Conservation (phyloP, 2,797 vertebrate species). For the Muscicapa comitata region DNA sequence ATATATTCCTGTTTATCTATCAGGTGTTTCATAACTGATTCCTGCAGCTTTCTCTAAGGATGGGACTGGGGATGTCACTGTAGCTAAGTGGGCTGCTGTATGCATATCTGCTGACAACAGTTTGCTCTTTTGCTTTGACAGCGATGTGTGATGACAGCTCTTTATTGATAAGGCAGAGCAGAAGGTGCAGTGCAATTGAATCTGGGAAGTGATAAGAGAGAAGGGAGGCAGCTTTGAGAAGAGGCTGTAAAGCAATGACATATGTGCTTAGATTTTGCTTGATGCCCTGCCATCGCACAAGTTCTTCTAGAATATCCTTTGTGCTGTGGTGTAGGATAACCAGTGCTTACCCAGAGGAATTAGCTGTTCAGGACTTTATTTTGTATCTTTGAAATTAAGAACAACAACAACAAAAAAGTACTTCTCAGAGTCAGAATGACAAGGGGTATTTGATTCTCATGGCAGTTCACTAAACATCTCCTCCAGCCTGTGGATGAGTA, state of each 20-base stretch:
- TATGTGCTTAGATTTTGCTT: not conserved
- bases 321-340: not conserved
- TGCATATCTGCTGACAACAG: conserved; percentile 43
- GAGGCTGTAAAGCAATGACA: conserved; percentile 23
- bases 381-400: not conserved
- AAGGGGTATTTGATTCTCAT: not conserved
- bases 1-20: not conserved
- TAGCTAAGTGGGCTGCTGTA: conserved; percentile 11
- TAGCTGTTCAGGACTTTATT: not conserved
- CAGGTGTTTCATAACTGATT: not conserved
- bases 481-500: not conserved
- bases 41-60: not conserved
- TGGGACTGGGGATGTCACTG: not conserved
- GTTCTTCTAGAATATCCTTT: not conserved
- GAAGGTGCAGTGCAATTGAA: conserved; percentile 36
- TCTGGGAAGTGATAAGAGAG: conserved; percentile 27
- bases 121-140: conserved; percentile 61
- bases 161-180: conserved; percentile 51
- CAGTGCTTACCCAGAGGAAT: not conserved
- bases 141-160: conserved; percentile 33
- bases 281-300: conserved; percentile 18
- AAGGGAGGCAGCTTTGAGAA: conserved; percentile 17
- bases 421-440: not conserved
- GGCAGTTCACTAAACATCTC: not conserved
- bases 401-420: not conserved